Evolutionary conservation across 2,113 vertebrate genomes (phyloP).

Genomic region (Pipa parva): DNA sequence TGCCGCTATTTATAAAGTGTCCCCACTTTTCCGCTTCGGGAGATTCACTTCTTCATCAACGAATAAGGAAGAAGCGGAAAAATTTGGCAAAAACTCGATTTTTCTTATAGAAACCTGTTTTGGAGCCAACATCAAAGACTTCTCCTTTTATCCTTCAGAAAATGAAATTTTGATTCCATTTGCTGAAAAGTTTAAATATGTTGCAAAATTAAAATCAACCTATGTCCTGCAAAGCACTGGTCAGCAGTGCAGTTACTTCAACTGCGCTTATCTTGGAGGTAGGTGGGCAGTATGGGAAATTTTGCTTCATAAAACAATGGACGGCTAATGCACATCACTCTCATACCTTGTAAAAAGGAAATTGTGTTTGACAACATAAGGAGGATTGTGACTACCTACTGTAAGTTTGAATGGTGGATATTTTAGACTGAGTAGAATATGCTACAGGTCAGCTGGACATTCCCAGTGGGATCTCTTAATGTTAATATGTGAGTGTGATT

Average conservation of each 20-base stretch:
- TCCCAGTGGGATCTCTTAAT: too few relatives aligned
- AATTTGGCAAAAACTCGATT: background rate
- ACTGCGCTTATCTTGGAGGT: constrained; percentile 32
- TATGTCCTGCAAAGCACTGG: background rate
- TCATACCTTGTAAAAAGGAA: too few relatives aligned
- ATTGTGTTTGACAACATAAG: too few relatives aligned
- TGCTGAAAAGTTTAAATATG: background rate
- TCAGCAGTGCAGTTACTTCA: constrained; percentile 21
- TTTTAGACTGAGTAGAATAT: too few relatives aligned
- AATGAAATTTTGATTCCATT: background rate
- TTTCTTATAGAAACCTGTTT: constrained; percentile 6
- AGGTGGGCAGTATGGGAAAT: background rate
- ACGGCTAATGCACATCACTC: background rate
- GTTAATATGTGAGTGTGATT: too few relatives aligned
- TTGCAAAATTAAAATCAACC: background rate
- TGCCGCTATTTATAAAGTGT: background rate
- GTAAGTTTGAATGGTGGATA: too few relatives aligned
- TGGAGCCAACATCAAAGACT: background rate
- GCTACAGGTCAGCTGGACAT: too few relatives aligned
- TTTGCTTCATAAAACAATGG: background rate
- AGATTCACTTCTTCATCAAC: background rate
- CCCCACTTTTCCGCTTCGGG: background rate
- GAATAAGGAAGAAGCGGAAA: background rate
- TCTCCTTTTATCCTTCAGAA: background rate
- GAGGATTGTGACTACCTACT: too few relatives aligned